Conservation (phyloP, 2,113 vertebrate genomes). For the Blennius ocellaris region DNA sequence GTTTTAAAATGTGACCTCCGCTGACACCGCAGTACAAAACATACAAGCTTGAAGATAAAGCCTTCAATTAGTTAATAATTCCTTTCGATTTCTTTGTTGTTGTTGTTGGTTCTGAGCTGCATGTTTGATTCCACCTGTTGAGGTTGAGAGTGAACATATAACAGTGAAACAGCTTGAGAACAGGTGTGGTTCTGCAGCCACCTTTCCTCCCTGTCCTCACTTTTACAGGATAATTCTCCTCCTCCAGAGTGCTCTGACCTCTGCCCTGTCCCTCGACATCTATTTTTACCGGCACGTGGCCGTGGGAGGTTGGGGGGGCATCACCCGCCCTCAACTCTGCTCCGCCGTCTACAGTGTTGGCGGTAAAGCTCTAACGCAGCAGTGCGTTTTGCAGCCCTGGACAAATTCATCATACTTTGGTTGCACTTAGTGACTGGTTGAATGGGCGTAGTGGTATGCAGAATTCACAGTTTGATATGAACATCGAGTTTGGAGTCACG, state of each 20-base stretch:
- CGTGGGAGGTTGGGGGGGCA: neutral
- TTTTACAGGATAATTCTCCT: neutral
- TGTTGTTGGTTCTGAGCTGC: no score
- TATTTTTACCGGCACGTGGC: conserved; percentile 44
- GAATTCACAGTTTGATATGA: no score
- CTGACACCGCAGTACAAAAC: no score
- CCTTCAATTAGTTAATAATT: no score
- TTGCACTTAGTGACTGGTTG: neutral
- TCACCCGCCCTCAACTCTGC: neutral
- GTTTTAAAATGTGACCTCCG: no score
- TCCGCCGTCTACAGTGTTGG: no score
- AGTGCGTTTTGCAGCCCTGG: neutral
- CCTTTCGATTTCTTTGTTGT: no score
- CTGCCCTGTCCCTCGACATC: conserved; percentile 23
- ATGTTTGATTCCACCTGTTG: neutral
- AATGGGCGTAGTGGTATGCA: neutral
- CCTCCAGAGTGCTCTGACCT: conserved; percentile 25
- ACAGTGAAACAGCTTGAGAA: neutral
- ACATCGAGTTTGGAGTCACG: no score
- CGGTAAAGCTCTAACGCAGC: no score
- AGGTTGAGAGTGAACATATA: neutral
- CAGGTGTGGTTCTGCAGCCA: neutral
- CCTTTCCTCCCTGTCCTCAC: conserved; percentile 6
- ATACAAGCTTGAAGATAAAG: no score
- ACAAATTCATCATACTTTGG: neutral